Base-by-base conservation (phyloP, 1,140 invertebrate species). In the Drosophila prosaltans region DNA sequence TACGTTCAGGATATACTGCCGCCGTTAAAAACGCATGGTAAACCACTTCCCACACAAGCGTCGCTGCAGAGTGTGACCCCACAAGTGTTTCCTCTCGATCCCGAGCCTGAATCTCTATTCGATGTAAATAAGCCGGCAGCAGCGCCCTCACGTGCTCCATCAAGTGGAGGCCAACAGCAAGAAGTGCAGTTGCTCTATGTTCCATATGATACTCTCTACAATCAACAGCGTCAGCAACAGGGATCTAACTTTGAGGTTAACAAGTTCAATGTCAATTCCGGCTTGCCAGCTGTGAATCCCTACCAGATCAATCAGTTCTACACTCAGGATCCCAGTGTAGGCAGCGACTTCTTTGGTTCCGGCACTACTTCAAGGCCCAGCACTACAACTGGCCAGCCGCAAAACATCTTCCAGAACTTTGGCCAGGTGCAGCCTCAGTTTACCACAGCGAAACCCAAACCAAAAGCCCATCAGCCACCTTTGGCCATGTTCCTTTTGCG, bases 101-200 rank as follows among this genome's bases (percentile, higher is more conserved):
- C 83, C 1, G 74, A 81, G 10, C 65, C 78, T 0, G 88, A 91
- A 8, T 48, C 58, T 0, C 41, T 74, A 0, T 91, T 91, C 9
- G 80, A 70, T 0, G 41, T 83, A 24, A 80, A 72, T 51, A 91
- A 89, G 11, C 39, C 70, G 1, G 60, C 61, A 5, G 69, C 80
- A 2, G 60, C 60, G 7, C 70, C 80, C 0, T 61, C 81, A 1
- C 26, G 69, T 0, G 72, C 65, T 5, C 39, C 72, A 0, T 55
- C 71, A 0, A 58, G 69, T 10, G 28, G 55, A 11, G 75, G 54
- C 32, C 65, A 26, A 85, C 93, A 93, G 81, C 95, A 95, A 92
- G 94, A 96, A 93, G 95, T 97, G 11, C 96, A 97, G 89, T 84
- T 97, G 54, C 92, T 97, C 0, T 97, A 97, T 81, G 96, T 97